phyloP scores from a whole-genome alignment of 1,140 invertebrate genomes.

The Aphelenchoides avenae region DNA sequence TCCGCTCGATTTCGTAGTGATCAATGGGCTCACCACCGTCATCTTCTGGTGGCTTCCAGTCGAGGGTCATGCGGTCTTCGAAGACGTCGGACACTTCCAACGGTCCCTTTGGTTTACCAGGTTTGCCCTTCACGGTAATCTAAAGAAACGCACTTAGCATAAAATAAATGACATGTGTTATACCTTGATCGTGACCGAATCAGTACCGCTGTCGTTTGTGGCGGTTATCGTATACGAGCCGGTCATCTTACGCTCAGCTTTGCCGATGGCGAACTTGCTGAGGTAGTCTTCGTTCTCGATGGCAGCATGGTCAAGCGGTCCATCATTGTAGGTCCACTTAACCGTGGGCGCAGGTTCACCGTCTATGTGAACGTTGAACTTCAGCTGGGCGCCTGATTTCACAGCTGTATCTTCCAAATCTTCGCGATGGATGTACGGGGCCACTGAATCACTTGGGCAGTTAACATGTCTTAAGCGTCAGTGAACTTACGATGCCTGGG shows the following conservation, averaged over 20 bases:
- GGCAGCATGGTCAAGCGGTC: constrained; percentile 26
- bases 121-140: constrained; percentile 78
- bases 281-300: constrained; percentile 71
- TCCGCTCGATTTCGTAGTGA: constrained; percentile 57
- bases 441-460: constrained; percentile 64
- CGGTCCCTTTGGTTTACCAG: constrained; percentile 66
- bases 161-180: constrained; percentile 57
- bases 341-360: constrained; percentile 78
- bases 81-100: constrained; percentile 89
- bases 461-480: no score
- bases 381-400: constrained; percentile 77
- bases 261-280: constrained; percentile 80
- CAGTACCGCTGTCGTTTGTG: constrained; percentile 52
- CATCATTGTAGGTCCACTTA: constrained; percentile 54
- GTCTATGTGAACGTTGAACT: constrained; percentile 78
- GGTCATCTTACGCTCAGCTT: constrained; percentile 75
- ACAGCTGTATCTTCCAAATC: constrained; percentile 79
- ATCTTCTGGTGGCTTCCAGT: constrained; percentile 87
- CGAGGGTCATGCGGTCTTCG: constrained; percentile 83
- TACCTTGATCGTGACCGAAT: constrained; percentile 54
- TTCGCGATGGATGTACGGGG: constrained; percentile 83
- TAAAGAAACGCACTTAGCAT: constrained; percentile 81
- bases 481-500: constrained; percentile 61
- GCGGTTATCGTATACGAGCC: constrained; percentile 80
- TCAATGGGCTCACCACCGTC: constrained; percentile 83